Evolutionary conservation across 2,797 vertebrate genomes (phyloP).

Genomic region (Numenius phaeopus): DNA sequence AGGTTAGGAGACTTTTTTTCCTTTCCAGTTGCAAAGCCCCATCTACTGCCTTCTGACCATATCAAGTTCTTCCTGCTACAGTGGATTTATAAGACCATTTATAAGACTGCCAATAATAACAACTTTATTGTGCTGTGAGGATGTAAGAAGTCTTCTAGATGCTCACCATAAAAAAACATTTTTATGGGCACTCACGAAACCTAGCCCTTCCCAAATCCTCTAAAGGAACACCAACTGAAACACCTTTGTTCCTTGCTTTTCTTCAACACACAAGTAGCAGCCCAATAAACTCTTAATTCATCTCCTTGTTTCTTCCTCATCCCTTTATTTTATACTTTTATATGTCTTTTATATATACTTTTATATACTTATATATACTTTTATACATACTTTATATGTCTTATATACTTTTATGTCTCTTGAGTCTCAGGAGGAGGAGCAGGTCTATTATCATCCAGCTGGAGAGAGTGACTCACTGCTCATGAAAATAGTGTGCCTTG

Average conservation of each 20-base stretch:
- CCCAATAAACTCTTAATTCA: not conserved
- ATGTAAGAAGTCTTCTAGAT: not conserved
- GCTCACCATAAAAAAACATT: not conserved
- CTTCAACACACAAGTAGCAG: not conserved
- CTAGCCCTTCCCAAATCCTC: not conserved
- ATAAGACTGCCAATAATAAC: not conserved
- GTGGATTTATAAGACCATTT: not conserved
- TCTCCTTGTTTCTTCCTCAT: not conserved
- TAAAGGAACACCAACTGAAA: not conserved
- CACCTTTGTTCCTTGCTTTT: not conserved
- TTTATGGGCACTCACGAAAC: not conserved
- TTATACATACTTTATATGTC: too few relatives aligned
- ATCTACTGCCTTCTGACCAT: not conserved
- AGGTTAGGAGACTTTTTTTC: not conserved
- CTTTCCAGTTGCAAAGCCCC: not conserved
- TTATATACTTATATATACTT: too few relatives aligned
- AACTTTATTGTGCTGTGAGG: not conserved
- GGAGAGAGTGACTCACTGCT: not conserved
- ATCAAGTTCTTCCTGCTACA: not conserved
- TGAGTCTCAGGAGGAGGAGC: not conserved
- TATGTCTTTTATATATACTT: not conserved
- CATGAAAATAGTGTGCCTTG: not conserved
- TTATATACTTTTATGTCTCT: not conserved
- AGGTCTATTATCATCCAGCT: not conserved
- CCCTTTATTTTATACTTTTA: not conserved